phyloP scores from a whole-genome alignment of 2,113 vertebrate genomes.

The Indicator maculatus region DNA sequence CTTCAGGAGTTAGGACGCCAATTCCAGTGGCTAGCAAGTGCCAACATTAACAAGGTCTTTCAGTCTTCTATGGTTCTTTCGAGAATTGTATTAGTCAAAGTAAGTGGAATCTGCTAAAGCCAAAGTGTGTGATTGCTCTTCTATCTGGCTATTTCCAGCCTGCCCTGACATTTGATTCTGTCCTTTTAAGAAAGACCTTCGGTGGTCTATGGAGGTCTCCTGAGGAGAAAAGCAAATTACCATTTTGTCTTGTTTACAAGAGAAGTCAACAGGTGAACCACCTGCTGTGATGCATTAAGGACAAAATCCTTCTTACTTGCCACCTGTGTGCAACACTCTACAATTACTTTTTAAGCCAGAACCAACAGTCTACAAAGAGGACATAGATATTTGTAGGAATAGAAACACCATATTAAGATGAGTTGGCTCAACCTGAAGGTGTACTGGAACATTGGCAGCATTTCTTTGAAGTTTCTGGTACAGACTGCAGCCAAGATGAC shows the following conservation, averaged over 20 bases:
- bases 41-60: background rate
- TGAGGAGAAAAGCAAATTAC: background rate
- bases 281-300: background rate
- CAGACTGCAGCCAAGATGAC: background rate
- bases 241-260: background rate
- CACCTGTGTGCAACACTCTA: background rate
- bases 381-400: background rate
- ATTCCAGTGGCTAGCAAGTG: background rate
- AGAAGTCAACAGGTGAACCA: background rate
- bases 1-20: background rate
- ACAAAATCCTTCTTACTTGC: background rate
- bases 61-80: background rate
- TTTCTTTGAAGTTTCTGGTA: background rate
- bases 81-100: background rate
- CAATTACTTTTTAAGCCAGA: background rate
- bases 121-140: fast-evolving
- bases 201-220: background rate
- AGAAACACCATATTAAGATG: background rate
- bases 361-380: background rate
- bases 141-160: background rate
- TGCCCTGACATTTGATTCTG: background rate
- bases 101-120: background rate
- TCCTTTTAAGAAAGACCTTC: background rate
- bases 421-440: background rate
- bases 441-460: background rate